Evolutionary conservation across 2,113 vertebrate genomes (phyloP).

Genomic region (Centropus bengalensis): DNA sequence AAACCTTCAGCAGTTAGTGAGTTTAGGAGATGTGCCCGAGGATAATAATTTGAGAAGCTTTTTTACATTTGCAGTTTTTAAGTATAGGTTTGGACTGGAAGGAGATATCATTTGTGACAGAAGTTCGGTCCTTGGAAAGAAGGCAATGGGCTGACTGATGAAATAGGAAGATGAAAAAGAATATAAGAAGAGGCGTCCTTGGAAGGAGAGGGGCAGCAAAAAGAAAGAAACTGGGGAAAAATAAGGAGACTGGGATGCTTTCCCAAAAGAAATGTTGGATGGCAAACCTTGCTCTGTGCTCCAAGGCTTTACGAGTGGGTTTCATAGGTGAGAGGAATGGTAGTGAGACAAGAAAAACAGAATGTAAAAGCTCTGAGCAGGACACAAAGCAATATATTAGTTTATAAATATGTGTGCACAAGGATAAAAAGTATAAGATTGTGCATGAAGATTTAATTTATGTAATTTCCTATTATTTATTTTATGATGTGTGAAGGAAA

Average conservation of each 20-base stretch:
- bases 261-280: background rate
- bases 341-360: background rate
- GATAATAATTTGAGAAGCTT: background rate
- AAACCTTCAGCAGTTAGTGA: background rate
- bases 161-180: background rate
- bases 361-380: background rate
- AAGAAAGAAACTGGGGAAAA: background rate
- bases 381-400: background rate
- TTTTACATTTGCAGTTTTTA: background rate
- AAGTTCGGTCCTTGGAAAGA: background rate
- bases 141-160: background rate
- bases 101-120: background rate
- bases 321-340: background rate
- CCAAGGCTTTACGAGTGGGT: background rate
- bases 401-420: background rate
- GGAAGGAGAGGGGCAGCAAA: background rate
- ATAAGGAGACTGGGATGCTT: background rate
- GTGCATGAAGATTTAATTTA: background rate
- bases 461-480: background rate
- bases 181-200: background rate
- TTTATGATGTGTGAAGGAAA: background rate
- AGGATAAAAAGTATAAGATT: background rate
- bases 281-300: background rate
- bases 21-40: background rate
- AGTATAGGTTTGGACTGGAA: background rate